A percentile compares a stretch with the other conserved stretches of the same genome.
These are phyloP conservation scores for Brachypterus glaber DNA, from an alignment of 2,888 invertebrate species.

Conservation along the genomic window DNA sequence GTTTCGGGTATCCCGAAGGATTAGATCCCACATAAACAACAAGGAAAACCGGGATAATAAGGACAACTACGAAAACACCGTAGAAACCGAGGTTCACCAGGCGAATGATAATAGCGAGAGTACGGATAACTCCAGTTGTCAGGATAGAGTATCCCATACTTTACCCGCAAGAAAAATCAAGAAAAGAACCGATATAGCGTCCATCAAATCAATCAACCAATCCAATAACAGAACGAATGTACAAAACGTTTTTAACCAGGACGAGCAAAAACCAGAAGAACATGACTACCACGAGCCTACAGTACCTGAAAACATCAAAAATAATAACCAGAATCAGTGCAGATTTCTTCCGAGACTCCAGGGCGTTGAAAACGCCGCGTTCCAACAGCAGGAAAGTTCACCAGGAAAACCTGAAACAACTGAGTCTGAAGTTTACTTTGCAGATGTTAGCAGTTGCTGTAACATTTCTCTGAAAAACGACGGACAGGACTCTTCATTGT, in stretches of 20 bases:
- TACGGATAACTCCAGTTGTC: constrained; percentile 40
- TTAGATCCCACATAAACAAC: constrained; percentile 29
- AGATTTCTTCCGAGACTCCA: constrained; percentile 45
- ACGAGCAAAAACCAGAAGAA: constrained; percentile 32
- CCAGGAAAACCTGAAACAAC: constrained; percentile 51
- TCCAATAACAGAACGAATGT: constrained; percentile 38
- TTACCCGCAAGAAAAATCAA: constrained; percentile 48
- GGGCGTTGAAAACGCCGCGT: constrained; percentile 68
- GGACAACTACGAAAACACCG: constrained; percentile 48
- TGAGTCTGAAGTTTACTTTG: constrained; percentile 78
- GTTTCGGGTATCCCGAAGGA: constrained; percentile 31
- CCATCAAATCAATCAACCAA: constrained; percentile 38
- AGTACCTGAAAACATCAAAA: constrained; percentile 24
- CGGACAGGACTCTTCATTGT: constrained; percentile 49
- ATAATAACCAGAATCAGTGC: constrained; percentile 29
- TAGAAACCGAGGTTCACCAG: constrained; percentile 37
- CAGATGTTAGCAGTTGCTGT: constrained; percentile 77
- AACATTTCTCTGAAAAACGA: constrained; percentile 56
- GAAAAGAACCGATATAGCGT: constrained; percentile 44
- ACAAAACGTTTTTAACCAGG: constrained; percentile 39
- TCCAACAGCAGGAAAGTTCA: constrained; percentile 58
- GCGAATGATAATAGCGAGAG: constrained; percentile 40
- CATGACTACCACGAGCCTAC: constrained; percentile 37
- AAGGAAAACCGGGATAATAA: too few relatives aligned
- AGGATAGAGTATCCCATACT: constrained; percentile 46